Evolutionary conservation across 2,113 vertebrate genomes (phyloP).

Genomic region (Apteryx owenii): DNA sequence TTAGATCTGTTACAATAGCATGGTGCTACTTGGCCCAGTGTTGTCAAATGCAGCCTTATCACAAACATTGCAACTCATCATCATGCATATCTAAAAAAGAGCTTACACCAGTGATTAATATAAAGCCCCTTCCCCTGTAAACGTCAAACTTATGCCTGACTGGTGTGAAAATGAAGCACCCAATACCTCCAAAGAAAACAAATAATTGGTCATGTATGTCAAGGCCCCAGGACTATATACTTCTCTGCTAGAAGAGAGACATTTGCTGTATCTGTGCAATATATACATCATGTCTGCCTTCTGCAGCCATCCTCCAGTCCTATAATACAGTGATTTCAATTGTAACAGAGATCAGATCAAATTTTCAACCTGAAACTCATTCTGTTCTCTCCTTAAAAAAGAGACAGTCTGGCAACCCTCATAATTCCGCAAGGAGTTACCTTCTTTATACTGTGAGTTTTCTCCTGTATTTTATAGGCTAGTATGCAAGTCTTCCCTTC

Average conservation of each 20-base stretch:
- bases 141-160: background rate
- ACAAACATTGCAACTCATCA: background rate
- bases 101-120: background rate
- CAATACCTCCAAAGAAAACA: background rate
- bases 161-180: background rate
- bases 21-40: background rate
- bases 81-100: background rate
- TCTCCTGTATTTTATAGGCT: background rate
- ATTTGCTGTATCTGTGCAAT: background rate
- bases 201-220: background rate
- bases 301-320: background rate
- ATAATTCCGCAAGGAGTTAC: background rate
- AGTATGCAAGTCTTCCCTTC: background rate
- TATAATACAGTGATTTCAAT: background rate
- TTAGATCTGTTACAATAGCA: background rate
- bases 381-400: background rate
- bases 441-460: background rate
- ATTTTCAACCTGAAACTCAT: background rate
- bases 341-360: background rate
- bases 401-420: background rate
- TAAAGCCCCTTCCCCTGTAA: background rate
- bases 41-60: background rate
- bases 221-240: background rate
- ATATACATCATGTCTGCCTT: background rate
- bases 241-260: background rate